Conservation (phyloP, 2,888 invertebrate genomes). For the Hylaea fasciaria region DNA sequence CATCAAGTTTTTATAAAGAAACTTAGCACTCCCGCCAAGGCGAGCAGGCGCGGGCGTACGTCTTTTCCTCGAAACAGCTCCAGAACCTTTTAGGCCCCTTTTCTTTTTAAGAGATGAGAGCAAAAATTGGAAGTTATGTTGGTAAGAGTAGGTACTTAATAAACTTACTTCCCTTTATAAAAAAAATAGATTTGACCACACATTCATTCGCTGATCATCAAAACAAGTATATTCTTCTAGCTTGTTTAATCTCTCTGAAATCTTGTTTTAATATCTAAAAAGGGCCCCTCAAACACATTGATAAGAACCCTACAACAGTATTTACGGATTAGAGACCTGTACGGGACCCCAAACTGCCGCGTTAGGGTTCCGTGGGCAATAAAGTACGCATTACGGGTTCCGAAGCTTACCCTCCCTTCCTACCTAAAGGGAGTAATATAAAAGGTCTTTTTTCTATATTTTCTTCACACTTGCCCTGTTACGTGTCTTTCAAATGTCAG, state of each 20-base stretch:
- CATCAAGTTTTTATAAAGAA: too few species aligned
- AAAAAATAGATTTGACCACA: too few species aligned
- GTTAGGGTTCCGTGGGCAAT: conserved; percentile 68
- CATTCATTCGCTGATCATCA: too few species aligned
- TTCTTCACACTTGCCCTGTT: conserved; percentile 24
- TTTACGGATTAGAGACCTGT: conserved; percentile 71
- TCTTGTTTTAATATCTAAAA: conserved; percentile 19
- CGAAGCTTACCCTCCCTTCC: conserved; percentile 46
- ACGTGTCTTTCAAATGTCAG: conserved; percentile 8
- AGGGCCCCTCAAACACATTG: conserved; percentile 33
- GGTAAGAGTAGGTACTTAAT: too few species aligned
- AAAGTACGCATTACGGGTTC: conserved; percentile 72
- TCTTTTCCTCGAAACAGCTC: too few species aligned
- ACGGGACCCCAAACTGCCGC: conserved; percentile 66
- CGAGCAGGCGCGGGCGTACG: too few species aligned
- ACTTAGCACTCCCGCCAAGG: too few species aligned
- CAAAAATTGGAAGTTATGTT: too few species aligned
- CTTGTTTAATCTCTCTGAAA: conserved; percentile 11
- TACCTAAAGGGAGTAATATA: conserved; percentile 43
- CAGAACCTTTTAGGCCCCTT: too few species aligned
- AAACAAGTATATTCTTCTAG: too few species aligned
- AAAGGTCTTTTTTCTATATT: conserved; percentile 27
- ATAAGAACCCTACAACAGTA: conserved; percentile 55
- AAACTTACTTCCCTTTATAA: too few species aligned
- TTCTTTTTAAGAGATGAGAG: too few species aligned